phyloP scores from a whole-genome alignment of 2,888 invertebrate species.

The Scrobipalpa costella region DNA sequence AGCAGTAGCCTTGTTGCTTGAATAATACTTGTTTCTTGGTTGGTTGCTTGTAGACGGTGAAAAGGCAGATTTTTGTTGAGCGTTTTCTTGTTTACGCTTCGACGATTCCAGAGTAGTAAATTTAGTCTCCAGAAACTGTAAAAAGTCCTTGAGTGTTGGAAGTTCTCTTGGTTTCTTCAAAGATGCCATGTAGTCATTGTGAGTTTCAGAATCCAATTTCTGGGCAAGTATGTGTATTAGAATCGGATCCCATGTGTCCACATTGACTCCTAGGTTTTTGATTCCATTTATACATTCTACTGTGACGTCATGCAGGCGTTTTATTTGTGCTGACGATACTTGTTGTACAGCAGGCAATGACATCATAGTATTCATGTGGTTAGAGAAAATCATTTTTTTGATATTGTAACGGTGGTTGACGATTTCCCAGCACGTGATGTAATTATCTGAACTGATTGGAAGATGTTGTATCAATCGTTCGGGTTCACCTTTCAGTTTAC shows the following conservation, averaged over 20 bases:
- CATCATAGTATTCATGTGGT: slow-evolving; percentile 17
- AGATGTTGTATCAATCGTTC: slow-evolving; percentile 35
- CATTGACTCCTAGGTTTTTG: slow-evolving; percentile 20
- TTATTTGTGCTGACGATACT: slow-evolving; percentile 12
- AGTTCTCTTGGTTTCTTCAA: slow-evolving; percentile 4
- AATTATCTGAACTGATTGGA: slow-evolving; percentile 35
- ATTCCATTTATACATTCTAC: slow-evolving; percentile 24
- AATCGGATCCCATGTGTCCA: slow-evolving; percentile 13
- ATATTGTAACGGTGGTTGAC: slow-evolving; percentile 21
- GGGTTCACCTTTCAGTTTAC: slow-evolving; percentile 35
- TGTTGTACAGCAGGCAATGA: too few relatives aligned
- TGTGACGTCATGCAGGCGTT: slow-evolving; percentile 20
- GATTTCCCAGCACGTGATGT: slow-evolving; percentile 35
- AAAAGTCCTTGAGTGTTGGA: slow-evolving; percentile 9
- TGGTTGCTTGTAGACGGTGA: too few relatives aligned
- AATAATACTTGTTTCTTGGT: too few relatives aligned
- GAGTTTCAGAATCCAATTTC: slow-evolving; percentile 8
- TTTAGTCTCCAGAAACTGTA: slow-evolving; percentile 21
- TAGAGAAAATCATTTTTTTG: slow-evolving; percentile 15
- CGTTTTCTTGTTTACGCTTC: slow-evolving; percentile 1
- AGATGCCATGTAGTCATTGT: slow-evolving; percentile 18
- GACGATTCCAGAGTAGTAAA: slow-evolving; percentile 20
- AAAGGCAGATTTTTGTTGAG: too few relatives aligned
- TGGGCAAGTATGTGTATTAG: slow-evolving; percentile 4
- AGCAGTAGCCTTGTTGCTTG: too few relatives aligned